phyloP scores from a whole-genome alignment of 2,888 invertebrate species.

The Acronicta alni region DNA sequence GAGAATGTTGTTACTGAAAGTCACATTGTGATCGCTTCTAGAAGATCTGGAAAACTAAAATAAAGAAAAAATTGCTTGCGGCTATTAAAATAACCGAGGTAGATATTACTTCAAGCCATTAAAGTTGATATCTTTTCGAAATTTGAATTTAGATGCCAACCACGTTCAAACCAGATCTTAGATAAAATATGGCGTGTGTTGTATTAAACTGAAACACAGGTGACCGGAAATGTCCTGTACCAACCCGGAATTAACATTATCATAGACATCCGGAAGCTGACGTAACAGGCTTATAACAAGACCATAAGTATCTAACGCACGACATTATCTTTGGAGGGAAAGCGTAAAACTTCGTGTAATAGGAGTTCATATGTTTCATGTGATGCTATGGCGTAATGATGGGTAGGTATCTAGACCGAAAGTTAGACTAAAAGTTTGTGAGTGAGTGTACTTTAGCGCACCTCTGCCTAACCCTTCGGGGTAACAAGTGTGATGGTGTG shows the following conservation, averaged over 20 bases:
- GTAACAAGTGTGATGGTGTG: no score
- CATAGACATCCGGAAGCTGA: constrained; percentile 45
- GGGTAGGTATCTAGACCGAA: constrained; percentile 22
- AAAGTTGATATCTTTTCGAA: background rate
- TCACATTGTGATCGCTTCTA: background rate
- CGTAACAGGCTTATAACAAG: constrained; percentile 53
- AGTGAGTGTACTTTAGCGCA: no score
- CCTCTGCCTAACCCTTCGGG: no score
- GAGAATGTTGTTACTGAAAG: background rate
- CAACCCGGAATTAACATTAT: constrained; percentile 39
- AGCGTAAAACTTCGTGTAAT: constrained; percentile 36
- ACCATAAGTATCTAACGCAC: constrained; percentile 31
- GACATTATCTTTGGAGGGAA: constrained; percentile 62
- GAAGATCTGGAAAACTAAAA: background rate
- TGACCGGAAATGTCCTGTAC: constrained; percentile 26
- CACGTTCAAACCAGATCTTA: constrained; percentile 18
- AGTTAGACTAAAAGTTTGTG: constrained; percentile 16
- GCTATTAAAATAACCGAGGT: background rate
- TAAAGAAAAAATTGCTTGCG: background rate
- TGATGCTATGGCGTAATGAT: constrained; percentile 27
- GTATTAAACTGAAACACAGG: constrained; percentile 12
- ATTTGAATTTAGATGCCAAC: background rate
- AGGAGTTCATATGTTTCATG: constrained; percentile 21
- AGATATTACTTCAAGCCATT: background rate
- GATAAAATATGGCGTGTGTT: constrained; percentile 1